These are phyloP conservation scores for Aplochiton taeniatus DNA, from an alignment of 2,797 vertebrate genomes.

Conservation along the genomic window DNA sequence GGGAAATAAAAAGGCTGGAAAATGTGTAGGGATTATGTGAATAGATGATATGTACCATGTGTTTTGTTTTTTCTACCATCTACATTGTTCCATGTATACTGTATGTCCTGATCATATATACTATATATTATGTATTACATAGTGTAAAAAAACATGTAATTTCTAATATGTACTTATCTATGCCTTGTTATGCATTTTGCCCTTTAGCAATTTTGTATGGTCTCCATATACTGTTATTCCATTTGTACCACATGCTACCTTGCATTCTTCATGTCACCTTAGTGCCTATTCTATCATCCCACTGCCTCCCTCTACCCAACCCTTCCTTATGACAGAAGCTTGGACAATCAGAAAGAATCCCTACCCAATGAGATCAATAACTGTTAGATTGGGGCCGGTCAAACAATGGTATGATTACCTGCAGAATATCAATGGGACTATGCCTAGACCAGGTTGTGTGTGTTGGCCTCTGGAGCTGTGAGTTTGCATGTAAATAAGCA, in stretches of 20 bases:
- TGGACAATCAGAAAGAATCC: constrained; percentile 62
- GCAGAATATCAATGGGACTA: constrained; percentile 51
- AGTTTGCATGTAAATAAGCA: constrained; percentile 63
- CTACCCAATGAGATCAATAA: constrained; percentile 44
- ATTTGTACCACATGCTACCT: constrained; percentile 40
- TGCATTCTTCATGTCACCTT: constrained; percentile 63
- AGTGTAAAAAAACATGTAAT: constrained; percentile 75
- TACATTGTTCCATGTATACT: constrained; percentile 40
- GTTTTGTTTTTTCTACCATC: constrained; percentile 56
- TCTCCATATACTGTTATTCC: constrained; percentile 24
- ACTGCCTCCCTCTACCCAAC: constrained; percentile 47
- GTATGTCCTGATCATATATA: constrained; percentile 61
- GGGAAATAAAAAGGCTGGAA: constrained; percentile 63
- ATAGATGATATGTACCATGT: constrained; percentile 60
- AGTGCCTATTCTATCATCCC: constrained; percentile 62
- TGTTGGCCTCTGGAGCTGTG: constrained; percentile 59
- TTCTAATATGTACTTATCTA: constrained; percentile 65
- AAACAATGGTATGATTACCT: constrained; percentile 69
- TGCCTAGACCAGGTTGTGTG: constrained; percentile 33
- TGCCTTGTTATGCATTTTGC: constrained; percentile 67
- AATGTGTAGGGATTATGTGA: constrained; percentile 65
- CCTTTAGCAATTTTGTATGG: constrained; percentile 17
- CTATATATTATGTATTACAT: constrained; percentile 72
- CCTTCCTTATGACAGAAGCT: constrained; percentile 36
- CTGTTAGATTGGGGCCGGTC: constrained; percentile 37